phyloP scores from a whole-genome alignment of 2,888 invertebrate species.

The Lasius fuliginosus region DNA sequence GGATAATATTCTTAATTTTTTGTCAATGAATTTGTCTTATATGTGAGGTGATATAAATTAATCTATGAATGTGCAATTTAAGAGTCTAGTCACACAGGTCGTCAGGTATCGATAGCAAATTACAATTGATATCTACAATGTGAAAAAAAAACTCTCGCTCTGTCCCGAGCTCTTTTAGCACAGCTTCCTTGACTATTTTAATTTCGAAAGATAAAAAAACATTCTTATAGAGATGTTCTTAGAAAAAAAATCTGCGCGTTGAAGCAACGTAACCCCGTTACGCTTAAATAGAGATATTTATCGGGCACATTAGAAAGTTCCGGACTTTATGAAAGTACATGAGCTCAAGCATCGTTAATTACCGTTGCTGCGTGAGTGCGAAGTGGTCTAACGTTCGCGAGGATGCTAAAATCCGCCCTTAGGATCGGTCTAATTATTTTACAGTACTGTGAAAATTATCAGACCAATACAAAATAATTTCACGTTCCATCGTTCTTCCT shows the following conservation, averaged over 20 bases:
- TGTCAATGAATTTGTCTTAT: neutral
- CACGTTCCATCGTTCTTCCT: neutral
- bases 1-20: neutral
- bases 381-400: conserved; percentile 25
- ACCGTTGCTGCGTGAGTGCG: conserved; percentile 17
- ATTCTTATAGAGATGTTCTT: conserved; percentile 6
- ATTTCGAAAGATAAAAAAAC: conserved; percentile 34
- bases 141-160: neutral
- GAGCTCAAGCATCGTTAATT: conserved; percentile 43
- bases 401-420: conserved; percentile 40
- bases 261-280: conserved; percentile 25
- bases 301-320: conserved; percentile 43
- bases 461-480: conserved; percentile 20
- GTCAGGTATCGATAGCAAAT: neutral
- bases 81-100: neutral
- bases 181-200: conserved; percentile 29
- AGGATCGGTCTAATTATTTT: conserved; percentile 36
- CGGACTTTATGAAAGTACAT: conserved; percentile 48
- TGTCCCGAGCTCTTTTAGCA: neutral
- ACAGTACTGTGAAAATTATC: conserved; percentile 20
- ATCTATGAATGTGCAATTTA: neutral
- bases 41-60: neutral
- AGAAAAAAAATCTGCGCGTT: conserved; percentile 2
- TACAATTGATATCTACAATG: neutral
- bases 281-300: conserved; percentile 50